Conservation (phyloP, 2,888 invertebrate species). For the Orthosia gothica region DNA sequence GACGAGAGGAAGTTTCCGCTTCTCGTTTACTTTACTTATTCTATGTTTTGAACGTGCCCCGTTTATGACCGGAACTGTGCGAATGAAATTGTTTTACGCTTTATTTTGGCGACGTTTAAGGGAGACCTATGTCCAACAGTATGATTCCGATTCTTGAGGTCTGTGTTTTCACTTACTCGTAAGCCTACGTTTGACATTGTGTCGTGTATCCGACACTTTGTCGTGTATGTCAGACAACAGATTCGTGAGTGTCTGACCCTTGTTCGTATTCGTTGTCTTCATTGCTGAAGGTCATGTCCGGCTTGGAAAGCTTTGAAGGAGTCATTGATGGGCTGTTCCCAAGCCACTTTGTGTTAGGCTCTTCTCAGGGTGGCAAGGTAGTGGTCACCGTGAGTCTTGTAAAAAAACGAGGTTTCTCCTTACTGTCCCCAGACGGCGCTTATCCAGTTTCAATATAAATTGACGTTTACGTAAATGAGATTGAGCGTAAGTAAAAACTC, state of each 20-base stretch:
- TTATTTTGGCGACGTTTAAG: background rate
- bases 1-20: constrained; percentile 17
- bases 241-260: background rate
- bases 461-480: too few relatives aligned
- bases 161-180: background rate
- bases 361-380: too few relatives aligned
- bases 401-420: too few relatives aligned
- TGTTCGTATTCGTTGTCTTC: too few relatives aligned
- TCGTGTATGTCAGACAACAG: background rate
- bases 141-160: background rate
- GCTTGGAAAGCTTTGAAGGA: too few relatives aligned
- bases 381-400: too few relatives aligned
- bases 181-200: background rate
- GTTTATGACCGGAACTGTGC: background rate
- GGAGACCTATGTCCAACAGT: background rate
- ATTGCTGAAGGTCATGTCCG: too few relatives aligned
- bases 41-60: background rate
- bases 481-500: too few relatives aligned
- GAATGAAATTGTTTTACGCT: background rate
- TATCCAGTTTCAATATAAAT: too few relatives aligned
- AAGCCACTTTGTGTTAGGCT: too few relatives aligned
- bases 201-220: background rate
- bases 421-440: too few relatives aligned
- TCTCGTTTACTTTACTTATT: constrained; percentile 14
- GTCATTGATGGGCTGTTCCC: too few relatives aligned